Evolutionary conservation across 2,797 vertebrate species (phyloP), one percentile per base, ranked within the genome.

Genomic region (Australoheros facetus): DNA sequence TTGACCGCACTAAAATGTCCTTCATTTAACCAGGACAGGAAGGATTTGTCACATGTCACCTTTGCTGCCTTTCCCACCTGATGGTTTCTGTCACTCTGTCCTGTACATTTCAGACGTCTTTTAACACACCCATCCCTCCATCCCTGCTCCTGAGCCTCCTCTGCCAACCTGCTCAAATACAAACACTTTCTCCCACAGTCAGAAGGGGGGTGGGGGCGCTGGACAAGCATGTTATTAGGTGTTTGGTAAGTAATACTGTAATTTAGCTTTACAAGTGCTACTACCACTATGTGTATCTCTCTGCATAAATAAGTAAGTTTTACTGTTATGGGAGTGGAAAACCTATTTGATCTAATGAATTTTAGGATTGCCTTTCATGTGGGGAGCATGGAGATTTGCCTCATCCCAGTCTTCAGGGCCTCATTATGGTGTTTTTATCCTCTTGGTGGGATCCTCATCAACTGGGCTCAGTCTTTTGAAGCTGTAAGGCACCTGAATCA

Each of bases 151-250:
- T n/a, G 19, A 12, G 37, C 59, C 26, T 79, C 54, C 70, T 28
- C 92, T 91, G 1, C 1, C 90, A 7, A 55, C 87, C 1, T 90
- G 93, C 48, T 87, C 74, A 0, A 94, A 95, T 75, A 37, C 9
- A 14, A 56, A 56, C 28, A 78, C 16, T 55, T 32, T 71, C 48
- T 21, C 57, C n/a, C 5, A 74, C 19, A 73, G 39, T 28, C 30
- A 66, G 8, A 54, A 34, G 6, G 17, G 53, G 28, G n/a, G 23
- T 4, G 32, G 7, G 32, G 32, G 7, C 23, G 0, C 37, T 19
- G 23, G 9, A 56, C 9, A 57, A 34, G 14, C 57, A 55, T 39
- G 69, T 21, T 60, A 23, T 54, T 53, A 21, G 64, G 55, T 42
- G 66, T 69, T 69, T 53, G 42, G 26, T 53, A 51, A 82, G 76